These are phyloP conservation scores for Ochropacha duplaris DNA, from an alignment of 2,888 invertebrate genomes.

Conservation along the genomic window DNA sequence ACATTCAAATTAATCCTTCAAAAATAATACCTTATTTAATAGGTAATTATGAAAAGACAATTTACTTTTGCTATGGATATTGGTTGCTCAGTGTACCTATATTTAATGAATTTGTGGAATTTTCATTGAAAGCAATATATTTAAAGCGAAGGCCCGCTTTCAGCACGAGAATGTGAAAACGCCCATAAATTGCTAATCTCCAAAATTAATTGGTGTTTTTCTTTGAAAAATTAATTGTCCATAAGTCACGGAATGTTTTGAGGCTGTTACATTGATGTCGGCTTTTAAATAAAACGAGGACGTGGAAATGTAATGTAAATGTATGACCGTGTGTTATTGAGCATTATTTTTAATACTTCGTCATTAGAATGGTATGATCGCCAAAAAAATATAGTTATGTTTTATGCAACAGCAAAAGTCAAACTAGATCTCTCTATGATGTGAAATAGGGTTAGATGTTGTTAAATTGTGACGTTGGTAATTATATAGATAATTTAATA, in stretches of 20 bases:
- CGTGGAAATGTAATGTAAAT: not conserved
- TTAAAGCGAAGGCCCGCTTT: constrained; percentile 18
- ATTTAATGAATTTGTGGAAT: constrained; percentile 28
- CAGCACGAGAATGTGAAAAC: constrained; percentile 25
- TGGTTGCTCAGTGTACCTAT: constrained; percentile 8
- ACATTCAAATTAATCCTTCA: not conserved
- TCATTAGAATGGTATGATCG: not conserved
- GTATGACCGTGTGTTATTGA: not conserved
- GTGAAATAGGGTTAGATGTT: no score
- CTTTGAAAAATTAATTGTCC: constrained; percentile 24
- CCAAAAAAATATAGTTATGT: not conserved
- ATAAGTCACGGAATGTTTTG: constrained; percentile 8
- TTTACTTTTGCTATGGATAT: constrained; percentile 6
- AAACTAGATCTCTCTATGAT: no score
- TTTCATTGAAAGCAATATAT: constrained; percentile 39
- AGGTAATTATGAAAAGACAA: constrained; percentile 2
- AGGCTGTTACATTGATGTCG: constrained; percentile 14
- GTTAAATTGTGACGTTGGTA: no score
- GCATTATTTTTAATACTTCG: not conserved
- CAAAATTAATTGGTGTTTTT: constrained; percentile 28
- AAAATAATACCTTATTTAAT: not conserved
- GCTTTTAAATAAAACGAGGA: constrained; percentile 4
- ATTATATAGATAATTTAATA: no score
- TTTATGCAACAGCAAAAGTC: no score
- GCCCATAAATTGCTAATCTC: constrained; percentile 26